Conservation (phyloP, 1,140 invertebrate species). For the Lepidotrigona ventralis region DNA sequence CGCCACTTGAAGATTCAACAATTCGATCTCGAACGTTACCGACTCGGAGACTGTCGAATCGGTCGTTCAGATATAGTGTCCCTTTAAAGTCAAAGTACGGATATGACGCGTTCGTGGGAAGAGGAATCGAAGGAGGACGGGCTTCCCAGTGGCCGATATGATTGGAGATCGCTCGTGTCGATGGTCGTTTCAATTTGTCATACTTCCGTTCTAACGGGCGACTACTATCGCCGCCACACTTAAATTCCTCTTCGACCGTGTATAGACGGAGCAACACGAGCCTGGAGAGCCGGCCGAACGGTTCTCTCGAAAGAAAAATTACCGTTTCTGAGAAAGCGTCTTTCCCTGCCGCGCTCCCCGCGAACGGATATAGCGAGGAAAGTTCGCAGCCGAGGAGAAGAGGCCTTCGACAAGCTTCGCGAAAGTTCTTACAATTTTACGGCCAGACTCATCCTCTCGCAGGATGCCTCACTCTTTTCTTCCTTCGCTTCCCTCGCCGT, state of each 20-base stretch:
- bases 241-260: conserved; percentile 41
- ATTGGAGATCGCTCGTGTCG: conserved; percentile 60
- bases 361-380: conserved; percentile 29
- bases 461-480: not conserved
- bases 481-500: not conserved
- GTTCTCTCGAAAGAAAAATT: conserved; percentile 60
- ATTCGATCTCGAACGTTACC: too few relatives aligned
- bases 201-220: conserved; percentile 55
- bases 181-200: conserved; percentile 69
- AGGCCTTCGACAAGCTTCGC: conserved; percentile 54
- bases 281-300: not conserved
- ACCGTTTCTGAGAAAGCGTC: conserved; percentile 44
- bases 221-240: conserved; percentile 31
- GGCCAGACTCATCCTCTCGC: conserved; percentile 13
- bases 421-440: conserved; percentile 70
- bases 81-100: not conserved
- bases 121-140: conserved; percentile 3
- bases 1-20: not conserved
- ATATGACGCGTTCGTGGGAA: conserved; percentile 14
- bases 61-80: too few relatives aligned
- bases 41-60: not conserved
- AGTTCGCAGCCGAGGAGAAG: conserved; percentile 35
- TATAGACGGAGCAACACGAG: not conserved
- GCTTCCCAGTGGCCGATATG: conserved; percentile 41
- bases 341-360: not conserved